A percentile compares a stretch with the other conserved stretches of the same genome.
These are phyloP conservation scores for Hypsopygia costalis DNA, from an alignment of 2,888 invertebrate species.

Conservation along the genomic window DNA sequence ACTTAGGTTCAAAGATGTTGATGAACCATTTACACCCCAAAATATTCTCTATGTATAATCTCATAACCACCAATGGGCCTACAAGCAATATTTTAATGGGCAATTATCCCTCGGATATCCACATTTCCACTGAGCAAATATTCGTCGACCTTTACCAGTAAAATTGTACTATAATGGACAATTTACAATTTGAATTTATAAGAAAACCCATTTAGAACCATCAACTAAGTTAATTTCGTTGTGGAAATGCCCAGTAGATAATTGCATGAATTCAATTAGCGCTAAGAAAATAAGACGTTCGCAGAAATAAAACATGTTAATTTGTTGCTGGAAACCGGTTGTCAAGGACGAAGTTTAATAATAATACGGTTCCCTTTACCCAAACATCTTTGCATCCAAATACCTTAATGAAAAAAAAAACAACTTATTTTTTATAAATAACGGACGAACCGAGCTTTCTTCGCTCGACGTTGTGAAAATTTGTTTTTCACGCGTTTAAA, in stretches of 20 bases:
- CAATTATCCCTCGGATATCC: slow-evolving; percentile 6
- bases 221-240: slow-evolving; percentile 18
- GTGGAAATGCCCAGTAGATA: slow-evolving; percentile 13
- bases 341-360: too few species aligned
- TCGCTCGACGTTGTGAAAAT: too few species aligned
- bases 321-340: slow-evolving; percentile 6
- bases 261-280: slow-evolving; percentile 26
- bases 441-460: too few species aligned
- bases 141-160: slow-evolving; percentile 1
- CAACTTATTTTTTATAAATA: too few species aligned
- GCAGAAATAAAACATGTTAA: slow-evolving; percentile 14
- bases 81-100: background rate
- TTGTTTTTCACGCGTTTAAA: too few species aligned
- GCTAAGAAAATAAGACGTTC: slow-evolving; percentile 16
- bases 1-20: too few species aligned
- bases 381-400: too few species aligned
- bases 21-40: too few species aligned
- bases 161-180: slow-evolving; percentile 18
- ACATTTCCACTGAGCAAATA: slow-evolving; percentile 5
- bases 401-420: too few species aligned
- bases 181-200: slow-evolving; percentile 24
- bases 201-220: slow-evolving; percentile 22
- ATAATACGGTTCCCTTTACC: too few species aligned
- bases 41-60: too few species aligned
- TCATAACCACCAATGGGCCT: too few species aligned